These are phyloP conservation scores for Arctopsyche grandis DNA, from an alignment of 1,140 invertebrate genomes.

Conservation along the genomic window DNA sequence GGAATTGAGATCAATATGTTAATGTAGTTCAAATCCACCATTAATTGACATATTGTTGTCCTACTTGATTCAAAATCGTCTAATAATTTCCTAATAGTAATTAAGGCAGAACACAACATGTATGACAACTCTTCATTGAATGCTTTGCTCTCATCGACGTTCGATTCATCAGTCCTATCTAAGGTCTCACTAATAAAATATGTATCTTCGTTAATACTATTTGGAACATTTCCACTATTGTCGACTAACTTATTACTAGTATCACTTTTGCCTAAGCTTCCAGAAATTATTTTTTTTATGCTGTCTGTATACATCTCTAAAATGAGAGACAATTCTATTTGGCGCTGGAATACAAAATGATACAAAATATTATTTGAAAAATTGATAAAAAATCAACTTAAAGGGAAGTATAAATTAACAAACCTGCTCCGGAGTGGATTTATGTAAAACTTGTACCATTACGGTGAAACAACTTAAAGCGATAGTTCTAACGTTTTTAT, in stretches of 20 bases:
- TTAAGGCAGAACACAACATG: slow-evolving; percentile 51
- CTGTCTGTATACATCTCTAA: slow-evolving; percentile 67
- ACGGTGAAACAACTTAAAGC: slow-evolving; percentile 68
- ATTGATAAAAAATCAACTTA: no score
- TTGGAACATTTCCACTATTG: slow-evolving; percentile 34
- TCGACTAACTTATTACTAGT: slow-evolving; percentile 51
- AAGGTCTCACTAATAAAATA: slow-evolving; percentile 27
- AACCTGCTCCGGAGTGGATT: slow-evolving; percentile 71
- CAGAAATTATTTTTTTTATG: slow-evolving; percentile 48
- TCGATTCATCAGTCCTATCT: slow-evolving; percentile 31
- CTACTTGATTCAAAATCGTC: slow-evolving; percentile 54
- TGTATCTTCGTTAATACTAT: slow-evolving; percentile 39
- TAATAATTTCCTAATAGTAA: slow-evolving; percentile 50
- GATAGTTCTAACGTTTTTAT: slow-evolving; percentile 59
- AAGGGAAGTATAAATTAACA: slow-evolving; percentile 51
- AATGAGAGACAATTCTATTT: slow-evolving; percentile 70
- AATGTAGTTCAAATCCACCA: slow-evolving; percentile 52
- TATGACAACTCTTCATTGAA: slow-evolving; percentile 47
- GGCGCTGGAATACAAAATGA: slow-evolving; percentile 64
- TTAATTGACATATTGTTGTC: slow-evolving; percentile 52
- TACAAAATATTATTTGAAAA: slow-evolving; percentile 35
- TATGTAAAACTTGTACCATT: slow-evolving; percentile 69
- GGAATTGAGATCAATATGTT: slow-evolving; percentile 51
- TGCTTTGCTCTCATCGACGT: slow-evolving; percentile 1
- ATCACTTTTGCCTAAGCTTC: slow-evolving; percentile 49